phyloP scores from a whole-genome alignment of 1,140 invertebrate genomes.

The Pinna nobilis region DNA sequence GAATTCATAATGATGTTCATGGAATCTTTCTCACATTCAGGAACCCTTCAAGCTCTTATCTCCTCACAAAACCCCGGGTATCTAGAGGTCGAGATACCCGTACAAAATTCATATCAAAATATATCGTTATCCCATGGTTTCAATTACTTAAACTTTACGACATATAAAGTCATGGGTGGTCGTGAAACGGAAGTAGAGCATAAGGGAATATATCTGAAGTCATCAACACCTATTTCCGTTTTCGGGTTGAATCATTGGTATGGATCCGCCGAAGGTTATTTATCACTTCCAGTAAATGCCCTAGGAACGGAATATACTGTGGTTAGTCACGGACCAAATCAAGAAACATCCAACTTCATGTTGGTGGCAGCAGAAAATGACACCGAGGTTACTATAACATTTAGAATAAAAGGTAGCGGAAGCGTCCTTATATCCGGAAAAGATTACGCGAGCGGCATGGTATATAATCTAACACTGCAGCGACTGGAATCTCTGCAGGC shows the following conservation, averaged over 20 bases:
- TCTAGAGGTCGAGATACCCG: no score
- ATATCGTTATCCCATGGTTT: no score
- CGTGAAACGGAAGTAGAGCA: background rate
- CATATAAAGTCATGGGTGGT: no score
- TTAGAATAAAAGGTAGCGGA: background rate
- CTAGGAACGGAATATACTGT: background rate
- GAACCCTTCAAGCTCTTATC: no score
- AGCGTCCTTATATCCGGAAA: background rate
- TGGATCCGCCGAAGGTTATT: background rate
- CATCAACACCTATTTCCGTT: background rate
- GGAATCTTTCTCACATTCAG: no score
- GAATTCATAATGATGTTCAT: no score
- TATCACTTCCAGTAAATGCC: background rate
- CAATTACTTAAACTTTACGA: no score
- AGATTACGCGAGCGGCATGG: background rate
- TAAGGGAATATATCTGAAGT: background rate
- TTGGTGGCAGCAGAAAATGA: background rate
- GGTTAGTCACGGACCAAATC: background rate
- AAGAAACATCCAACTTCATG: background rate
- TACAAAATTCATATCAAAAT: no score
- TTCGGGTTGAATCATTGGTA: background rate
- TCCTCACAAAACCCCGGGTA: no score
- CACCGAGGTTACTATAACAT: background rate
- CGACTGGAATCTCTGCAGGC: background rate
- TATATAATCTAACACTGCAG: background rate